Evolutionary conservation across 2,113 vertebrate genomes (phyloP).

Genomic region (Phrynosoma platyrhinos): DNA sequence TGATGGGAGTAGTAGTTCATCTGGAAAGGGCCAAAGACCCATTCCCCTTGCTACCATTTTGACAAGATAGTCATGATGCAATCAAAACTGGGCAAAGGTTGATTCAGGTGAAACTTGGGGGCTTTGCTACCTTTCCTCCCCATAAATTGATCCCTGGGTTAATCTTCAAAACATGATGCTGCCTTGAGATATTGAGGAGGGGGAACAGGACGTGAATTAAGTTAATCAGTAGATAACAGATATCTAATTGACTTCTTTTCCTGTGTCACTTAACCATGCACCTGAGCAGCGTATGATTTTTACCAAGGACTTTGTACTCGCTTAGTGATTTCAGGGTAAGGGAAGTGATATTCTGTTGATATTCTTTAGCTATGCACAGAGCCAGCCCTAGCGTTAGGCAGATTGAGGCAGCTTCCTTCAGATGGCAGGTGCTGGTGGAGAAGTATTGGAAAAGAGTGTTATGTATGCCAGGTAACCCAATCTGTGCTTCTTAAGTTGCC

Average conservation of each 20-base stretch:
- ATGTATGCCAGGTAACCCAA: not conserved
- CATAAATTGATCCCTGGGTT: not conserved
- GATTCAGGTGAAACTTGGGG: too few species aligned
- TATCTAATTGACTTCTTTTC: too few species aligned
- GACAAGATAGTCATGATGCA: too few species aligned
- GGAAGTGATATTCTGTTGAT: not conserved
- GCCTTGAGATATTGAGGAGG: too few species aligned
- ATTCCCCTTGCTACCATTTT: too few species aligned
- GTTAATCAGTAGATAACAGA: too few species aligned
- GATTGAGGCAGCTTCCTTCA: too few species aligned
- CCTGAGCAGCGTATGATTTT: not conserved
- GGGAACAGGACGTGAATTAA: not conserved
- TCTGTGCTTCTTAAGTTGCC: not conserved
- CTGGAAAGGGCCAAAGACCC: not conserved
- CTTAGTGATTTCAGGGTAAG: not conserved
- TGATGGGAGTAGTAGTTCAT: too few species aligned
- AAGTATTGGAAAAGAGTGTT: not conserved
- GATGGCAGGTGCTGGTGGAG: not conserved
- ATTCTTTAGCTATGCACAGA: not conserved
- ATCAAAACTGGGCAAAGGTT: too few species aligned
- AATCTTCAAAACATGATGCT: too few species aligned
- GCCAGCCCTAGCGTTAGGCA: too few species aligned
- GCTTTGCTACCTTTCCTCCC: not conserved
- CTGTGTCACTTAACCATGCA: not conserved
- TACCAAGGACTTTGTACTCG: not conserved